Percentiles rank a stretch among this genome's conserved stretches.
Evolutionary conservation across 2,888 invertebrate species (phyloP).

Genomic region (Venustoraphidia nigricollis): DNA sequence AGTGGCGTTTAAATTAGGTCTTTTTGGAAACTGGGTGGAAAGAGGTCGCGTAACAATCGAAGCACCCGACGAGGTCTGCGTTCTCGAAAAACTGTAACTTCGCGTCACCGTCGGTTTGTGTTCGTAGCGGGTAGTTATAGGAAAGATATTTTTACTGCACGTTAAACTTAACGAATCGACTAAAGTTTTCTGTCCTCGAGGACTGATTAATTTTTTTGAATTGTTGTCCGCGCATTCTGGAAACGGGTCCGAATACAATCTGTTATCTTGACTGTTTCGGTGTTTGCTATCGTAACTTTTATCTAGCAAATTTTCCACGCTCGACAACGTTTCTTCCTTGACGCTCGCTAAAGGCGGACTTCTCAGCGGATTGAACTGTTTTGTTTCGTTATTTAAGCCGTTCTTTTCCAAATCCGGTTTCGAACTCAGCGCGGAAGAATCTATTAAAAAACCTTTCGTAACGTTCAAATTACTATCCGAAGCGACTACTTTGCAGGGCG

Average conservation of each 20-base stretch:
- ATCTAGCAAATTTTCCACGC: conserved; percentile 26
- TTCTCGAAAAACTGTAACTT: not conserved
- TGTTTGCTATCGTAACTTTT: not conserved
- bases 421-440: not conserved
- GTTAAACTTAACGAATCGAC: conserved; percentile 31
- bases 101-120: not conserved
- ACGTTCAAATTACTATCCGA: conserved; percentile 11
- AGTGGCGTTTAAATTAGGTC: not conserved
- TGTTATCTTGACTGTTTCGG: not conserved
- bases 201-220: conserved; percentile 3
- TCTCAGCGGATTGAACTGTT: conserved; percentile 8
- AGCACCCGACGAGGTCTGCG: not conserved
- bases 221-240: conserved; percentile 7
- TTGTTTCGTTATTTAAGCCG: not conserved
- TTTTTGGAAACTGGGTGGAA: too few relatives aligned
- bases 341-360: conserved; percentile 29
- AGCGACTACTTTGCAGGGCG: conserved; percentile 4
- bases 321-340: conserved; percentile 25
- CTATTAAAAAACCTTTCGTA: conserved; percentile 13
- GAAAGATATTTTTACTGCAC: conserved; percentile 42
- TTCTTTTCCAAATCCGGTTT: too few relatives aligned
- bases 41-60: conserved; percentile 4
- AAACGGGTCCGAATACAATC: not conserved
- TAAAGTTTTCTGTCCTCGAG: conserved; percentile 18
- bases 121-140: conserved; percentile 29